Conservation (phyloP, 2,888 invertebrate genomes). For the Nycteola revayana region DNA sequence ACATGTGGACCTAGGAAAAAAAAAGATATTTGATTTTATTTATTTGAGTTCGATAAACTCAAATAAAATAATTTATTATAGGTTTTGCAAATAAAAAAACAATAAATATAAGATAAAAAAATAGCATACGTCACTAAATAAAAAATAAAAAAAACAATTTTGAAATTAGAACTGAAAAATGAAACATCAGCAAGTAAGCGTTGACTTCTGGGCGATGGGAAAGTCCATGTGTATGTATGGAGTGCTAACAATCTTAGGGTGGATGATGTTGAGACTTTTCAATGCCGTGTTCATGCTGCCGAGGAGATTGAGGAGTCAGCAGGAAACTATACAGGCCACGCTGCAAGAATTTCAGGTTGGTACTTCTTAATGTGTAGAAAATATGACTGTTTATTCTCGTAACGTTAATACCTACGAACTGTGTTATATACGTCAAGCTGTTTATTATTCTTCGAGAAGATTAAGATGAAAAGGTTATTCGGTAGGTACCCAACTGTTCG, state of each 20-base stretch:
- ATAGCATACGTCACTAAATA: too few relatives aligned
- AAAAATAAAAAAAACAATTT: too few relatives aligned
- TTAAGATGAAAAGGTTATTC: too few relatives aligned
- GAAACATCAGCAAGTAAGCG: slow-evolving; percentile 85
- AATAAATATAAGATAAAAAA: too few relatives aligned
- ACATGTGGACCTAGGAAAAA: slow-evolving; percentile 11
- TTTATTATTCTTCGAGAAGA: too few relatives aligned
- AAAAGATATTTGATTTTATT: too few relatives aligned
- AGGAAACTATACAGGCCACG: slow-evolving; percentile 73
- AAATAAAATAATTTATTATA: neutral
- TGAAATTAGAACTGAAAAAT: slow-evolving; percentile 48
- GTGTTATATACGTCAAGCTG: too few relatives aligned
- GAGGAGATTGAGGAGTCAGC: slow-evolving; percentile 79
- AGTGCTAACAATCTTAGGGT: slow-evolving; percentile 82
- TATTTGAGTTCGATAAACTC: neutral
- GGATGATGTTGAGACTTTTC: slow-evolving; percentile 85
- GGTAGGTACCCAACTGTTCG: too few relatives aligned
- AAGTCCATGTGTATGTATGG: slow-evolving; percentile 84
- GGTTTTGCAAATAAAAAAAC: neutral
- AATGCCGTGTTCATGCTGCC: slow-evolving; percentile 86
- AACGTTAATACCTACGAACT: too few relatives aligned
- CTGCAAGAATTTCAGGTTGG: slow-evolving; percentile 73
- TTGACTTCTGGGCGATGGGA: slow-evolving; percentile 86
- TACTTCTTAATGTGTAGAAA: too few relatives aligned
- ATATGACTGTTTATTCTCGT: too few relatives aligned